Percentiles rank a stretch among this genome's conserved stretches.
Conservation (phyloP, 2,113 vertebrate genomes). For the Oncorhynchus nerka region DNA sequence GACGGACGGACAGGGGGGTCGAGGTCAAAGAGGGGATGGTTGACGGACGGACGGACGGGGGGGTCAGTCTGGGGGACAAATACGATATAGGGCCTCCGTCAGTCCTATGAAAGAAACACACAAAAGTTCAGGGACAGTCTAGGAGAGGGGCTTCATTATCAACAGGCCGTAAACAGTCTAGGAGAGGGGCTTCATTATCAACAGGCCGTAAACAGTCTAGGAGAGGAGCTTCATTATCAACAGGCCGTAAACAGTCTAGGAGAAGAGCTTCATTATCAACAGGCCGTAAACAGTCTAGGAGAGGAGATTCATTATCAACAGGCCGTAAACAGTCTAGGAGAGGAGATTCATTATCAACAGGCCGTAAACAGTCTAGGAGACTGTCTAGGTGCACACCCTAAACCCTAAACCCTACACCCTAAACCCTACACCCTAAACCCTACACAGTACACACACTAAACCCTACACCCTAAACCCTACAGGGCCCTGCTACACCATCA, state of each 20-base stretch:
- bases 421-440: constrained; percentile 5
- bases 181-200: constrained; percentile 57
- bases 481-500: constrained; percentile 48
- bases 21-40: background rate
- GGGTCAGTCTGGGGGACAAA: constrained; percentile 37
- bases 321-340: constrained; percentile 64
- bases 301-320: constrained; percentile 61
- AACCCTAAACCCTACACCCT: too few species aligned
- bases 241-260: constrained; percentile 64
- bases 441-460: constrained; percentile 21
- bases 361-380: constrained; percentile 56
- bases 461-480: too few species aligned
- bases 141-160: constrained; percentile 61
- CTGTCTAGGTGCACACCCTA: too few species aligned
- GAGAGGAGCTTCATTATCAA: constrained; percentile 61
- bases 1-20: background rate
- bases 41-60: constrained; percentile 41
- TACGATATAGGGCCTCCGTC: constrained; percentile 57
- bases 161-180: constrained; percentile 60
- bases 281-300: constrained; percentile 64
- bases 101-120: constrained; percentile 72
- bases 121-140: constrained; percentile 65
- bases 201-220: constrained; percentile 63
- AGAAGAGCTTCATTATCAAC: constrained; percentile 61
- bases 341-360: constrained; percentile 61